Percentiles rank a stretch among this genome's conserved stretches.
phyloP scores from a whole-genome alignment of 2,888 invertebrate species.

The Allolobophora icterica region DNA sequence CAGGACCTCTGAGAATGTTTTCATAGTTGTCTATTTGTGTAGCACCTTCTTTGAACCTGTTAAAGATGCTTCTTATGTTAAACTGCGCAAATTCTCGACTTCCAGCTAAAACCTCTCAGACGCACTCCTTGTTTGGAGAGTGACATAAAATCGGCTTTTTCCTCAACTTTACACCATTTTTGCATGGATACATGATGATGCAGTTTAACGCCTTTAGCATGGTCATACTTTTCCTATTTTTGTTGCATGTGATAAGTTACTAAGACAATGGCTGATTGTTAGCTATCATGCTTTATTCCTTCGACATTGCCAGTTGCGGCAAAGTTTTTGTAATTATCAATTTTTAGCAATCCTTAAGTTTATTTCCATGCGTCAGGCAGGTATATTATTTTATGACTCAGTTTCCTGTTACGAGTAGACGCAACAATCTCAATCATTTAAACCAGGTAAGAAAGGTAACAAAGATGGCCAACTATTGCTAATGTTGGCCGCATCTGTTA shows the following conservation, averaged over 20 bases:
- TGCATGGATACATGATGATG: background rate
- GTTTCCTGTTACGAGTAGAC: slow-evolving; percentile 2
- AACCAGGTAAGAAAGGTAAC: background rate
- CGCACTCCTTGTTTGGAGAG: background rate
- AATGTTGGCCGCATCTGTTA: background rate
- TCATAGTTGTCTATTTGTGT: no score
- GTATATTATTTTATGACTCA: background rate
- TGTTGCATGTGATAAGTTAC: background rate
- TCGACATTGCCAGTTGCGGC: background rate
- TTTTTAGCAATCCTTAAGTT: background rate
- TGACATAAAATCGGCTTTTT: background rate
- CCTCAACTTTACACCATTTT: background rate
- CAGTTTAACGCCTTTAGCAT: background rate
- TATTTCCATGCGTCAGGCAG: background rate
- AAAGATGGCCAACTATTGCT: background rate
- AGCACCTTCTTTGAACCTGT: background rate
- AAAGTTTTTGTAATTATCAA: background rate
- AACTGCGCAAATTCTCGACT: background rate
- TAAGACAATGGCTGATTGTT: background rate
- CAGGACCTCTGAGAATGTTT: no score
- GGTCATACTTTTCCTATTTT: background rate
- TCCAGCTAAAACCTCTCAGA: background rate
- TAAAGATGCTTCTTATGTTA: background rate
- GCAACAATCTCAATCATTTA: background rate
- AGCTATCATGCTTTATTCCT: background rate